Conservation (phyloP, 2,797 vertebrate species). For the Sphenodon punctatus region DNA sequence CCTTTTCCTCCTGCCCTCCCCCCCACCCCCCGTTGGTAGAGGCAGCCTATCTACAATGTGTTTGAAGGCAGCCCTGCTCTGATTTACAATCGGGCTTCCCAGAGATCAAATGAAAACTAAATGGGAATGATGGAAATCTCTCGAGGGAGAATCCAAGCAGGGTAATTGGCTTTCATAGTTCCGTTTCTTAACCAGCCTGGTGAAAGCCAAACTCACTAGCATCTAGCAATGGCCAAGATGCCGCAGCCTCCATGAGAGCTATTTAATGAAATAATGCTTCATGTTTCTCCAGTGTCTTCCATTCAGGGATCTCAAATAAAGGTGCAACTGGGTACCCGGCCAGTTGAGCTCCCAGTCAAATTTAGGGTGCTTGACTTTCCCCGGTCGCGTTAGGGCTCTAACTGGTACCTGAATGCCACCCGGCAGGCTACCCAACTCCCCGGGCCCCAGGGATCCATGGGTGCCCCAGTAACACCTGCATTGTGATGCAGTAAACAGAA, state of each 20-base stretch:
- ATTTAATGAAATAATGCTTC: conserved; percentile 23
- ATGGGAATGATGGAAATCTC: conserved; percentile 8
- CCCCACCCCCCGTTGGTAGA: neutral
- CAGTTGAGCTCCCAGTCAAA: too few relatives aligned
- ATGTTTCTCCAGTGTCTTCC: neutral
- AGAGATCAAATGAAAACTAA: conserved; percentile 45
- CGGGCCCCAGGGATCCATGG: too few relatives aligned
- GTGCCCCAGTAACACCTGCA: too few relatives aligned
- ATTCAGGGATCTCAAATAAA: neutral
- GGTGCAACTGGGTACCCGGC: too few relatives aligned
- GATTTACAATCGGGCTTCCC: conserved; percentile 30
- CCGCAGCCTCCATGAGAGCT: conserved; percentile 12
- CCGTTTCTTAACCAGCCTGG: neutral
- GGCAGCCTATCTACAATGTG: neutral
- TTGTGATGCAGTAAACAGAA: too few relatives aligned
- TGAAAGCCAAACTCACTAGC: neutral
- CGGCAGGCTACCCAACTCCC: too few relatives aligned
- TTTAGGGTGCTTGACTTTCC: too few relatives aligned
- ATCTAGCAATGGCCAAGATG: conserved; percentile 16
- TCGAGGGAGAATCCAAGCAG: conserved; percentile 36
- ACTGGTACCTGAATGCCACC: too few relatives aligned
- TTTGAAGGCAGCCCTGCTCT: conserved; percentile 25
- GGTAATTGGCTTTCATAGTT: conserved; percentile 42
- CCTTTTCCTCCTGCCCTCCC: too few relatives aligned
- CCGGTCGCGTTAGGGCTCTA: too few relatives aligned